Percentiles rank a stretch among this genome's conserved stretches.
Evolutionary conservation across 2,113 vertebrate species (phyloP).

Genomic region (Nothoprocta pentlandii): DNA sequence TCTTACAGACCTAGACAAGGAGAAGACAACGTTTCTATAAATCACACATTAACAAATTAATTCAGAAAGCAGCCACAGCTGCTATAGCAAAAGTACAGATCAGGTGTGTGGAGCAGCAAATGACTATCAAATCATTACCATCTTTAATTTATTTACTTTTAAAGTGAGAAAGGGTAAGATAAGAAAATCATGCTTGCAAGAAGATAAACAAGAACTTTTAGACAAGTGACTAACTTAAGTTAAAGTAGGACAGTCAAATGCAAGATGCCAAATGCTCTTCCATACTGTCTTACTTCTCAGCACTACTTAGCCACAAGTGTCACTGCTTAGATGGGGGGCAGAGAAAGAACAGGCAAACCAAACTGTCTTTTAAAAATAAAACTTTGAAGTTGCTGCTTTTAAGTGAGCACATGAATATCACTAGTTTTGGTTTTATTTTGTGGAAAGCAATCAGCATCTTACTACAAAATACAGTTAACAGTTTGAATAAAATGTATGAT

Average conservation of each 20-base stretch:
- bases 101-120: accelerated
- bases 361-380: not conserved
- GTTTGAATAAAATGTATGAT: not conserved
- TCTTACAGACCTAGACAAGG: not conserved
- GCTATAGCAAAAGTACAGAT: not conserved
- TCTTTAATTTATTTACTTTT: not conserved
- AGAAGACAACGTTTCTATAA: not conserved
- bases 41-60: not conserved
- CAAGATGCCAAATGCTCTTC: not conserved
- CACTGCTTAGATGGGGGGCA: not conserved
- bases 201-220: not conserved
- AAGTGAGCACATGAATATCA: not conserved
- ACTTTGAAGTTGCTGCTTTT: not conserved
- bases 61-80: not conserved
- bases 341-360: not conserved
- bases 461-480: not conserved
- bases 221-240: not conserved
- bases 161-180: not conserved
- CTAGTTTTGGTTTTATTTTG: not conserved
- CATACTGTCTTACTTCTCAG: not conserved
- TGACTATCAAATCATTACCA: not conserved
- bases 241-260: not conserved
- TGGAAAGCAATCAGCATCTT: not conserved
- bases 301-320: constrained; percentile 1
- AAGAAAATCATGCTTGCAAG: not conserved